Percentiles rank a stretch among this genome's conserved stretches.
phyloP scores from a whole-genome alignment of 2,888 invertebrate species.

The Tortrix viridana region DNA sequence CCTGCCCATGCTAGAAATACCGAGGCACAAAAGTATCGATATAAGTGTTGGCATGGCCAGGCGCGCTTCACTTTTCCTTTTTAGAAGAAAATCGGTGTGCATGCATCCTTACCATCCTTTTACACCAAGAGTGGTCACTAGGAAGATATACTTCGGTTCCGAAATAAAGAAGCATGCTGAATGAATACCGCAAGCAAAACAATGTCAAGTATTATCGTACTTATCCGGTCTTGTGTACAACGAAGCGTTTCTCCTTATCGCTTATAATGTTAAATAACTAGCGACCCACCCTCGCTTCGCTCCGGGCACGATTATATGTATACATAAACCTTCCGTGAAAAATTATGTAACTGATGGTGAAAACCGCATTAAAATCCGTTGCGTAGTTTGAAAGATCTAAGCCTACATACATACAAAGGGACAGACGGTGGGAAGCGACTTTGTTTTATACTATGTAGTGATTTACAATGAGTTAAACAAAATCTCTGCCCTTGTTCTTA shows the following conservation, averaged over 20 bases:
- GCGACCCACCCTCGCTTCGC: too few relatives aligned
- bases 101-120: slow-evolving; percentile 78
- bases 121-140: slow-evolving; percentile 71
- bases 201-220: neutral
- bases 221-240: neutral
- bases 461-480: too few relatives aligned
- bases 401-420: too few relatives aligned
- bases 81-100: slow-evolving; percentile 70
- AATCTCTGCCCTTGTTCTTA: too few relatives aligned
- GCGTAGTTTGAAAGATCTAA: too few relatives aligned
- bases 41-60: slow-evolving; percentile 73
- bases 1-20: slow-evolving; percentile 60
- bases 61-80: slow-evolving; percentile 70
- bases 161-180: slow-evolving; percentile 52
- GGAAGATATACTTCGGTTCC: slow-evolving; percentile 65
- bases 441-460: too few relatives aligned
- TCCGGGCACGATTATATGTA: too few relatives aligned
- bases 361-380: too few relatives aligned
- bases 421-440: too few relatives aligned
- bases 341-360: too few relatives aligned
- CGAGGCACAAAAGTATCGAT: slow-evolving; percentile 73
- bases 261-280: too few relatives aligned
- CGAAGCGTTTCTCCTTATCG: slow-evolving; percentile 11
- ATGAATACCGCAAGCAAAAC: slow-evolving; percentile 2
- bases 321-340: too few relatives aligned